Conservation (phyloP, 2,888 invertebrate species). For the Luperina nickerlii region DNA sequence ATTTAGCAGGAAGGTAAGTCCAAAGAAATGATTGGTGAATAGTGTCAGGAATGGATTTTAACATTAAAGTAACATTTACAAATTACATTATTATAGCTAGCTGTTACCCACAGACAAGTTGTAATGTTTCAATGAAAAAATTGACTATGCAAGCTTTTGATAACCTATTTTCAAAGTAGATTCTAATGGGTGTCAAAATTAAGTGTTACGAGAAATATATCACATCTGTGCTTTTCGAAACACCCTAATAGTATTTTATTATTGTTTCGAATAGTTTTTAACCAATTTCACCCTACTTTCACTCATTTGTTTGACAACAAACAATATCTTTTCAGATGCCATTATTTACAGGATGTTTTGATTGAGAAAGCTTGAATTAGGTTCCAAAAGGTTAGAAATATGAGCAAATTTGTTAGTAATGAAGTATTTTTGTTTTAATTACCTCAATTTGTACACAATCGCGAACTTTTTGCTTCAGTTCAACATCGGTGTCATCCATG, state of each 20-base stretch:
- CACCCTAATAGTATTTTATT: not conserved
- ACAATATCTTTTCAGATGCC: slow-evolving; percentile 45
- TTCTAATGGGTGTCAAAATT: not conserved
- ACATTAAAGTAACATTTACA: not conserved
- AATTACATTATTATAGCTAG: not conserved
- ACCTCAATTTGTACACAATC: slow-evolving; percentile 88
- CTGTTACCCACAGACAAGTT: too few relatives aligned
- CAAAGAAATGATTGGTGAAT: not conserved
- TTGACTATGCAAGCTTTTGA: not conserved
- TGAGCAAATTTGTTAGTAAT: not conserved
- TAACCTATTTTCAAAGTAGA: slow-evolving; percentile 28
- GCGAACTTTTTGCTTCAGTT: slow-evolving; percentile 84
- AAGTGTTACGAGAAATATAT: not conserved
- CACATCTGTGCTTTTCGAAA: not conserved
- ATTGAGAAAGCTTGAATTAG: not conserved
- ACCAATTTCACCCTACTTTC: slow-evolving; percentile 18
- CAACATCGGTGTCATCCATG: slow-evolving; percentile 76
- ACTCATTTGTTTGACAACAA: slow-evolving; percentile 67
- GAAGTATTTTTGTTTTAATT: slow-evolving; percentile 47
- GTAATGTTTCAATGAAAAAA: not conserved
- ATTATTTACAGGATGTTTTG: slow-evolving; percentile 19
- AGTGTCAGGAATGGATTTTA: not conserved
- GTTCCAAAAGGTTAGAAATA: not conserved
- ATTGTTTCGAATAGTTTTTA: not conserved
- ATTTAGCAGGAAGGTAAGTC: not conserved